Percentiles rank a stretch among this genome's conserved stretches.
Evolutionary conservation across 2,888 invertebrate genomes (phyloP).

Genomic region (Boloria euphrosyne): DNA sequence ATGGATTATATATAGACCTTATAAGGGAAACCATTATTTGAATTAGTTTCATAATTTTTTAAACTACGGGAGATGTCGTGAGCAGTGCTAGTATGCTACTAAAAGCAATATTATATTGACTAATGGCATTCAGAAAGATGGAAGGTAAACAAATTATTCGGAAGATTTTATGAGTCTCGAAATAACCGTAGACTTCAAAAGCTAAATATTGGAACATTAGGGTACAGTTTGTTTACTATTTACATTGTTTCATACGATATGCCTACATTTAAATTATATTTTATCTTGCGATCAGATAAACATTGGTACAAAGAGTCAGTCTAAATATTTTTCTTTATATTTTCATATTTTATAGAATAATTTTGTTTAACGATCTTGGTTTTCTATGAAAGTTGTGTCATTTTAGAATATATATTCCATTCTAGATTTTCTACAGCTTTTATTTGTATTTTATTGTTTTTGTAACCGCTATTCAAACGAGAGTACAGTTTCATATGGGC

Average conservation of each 20-base stretch:
- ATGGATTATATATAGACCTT: no score
- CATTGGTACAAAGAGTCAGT: not conserved
- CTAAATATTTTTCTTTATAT: no score
- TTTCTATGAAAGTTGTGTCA: no score
- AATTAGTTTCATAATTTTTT: no score
- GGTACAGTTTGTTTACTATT: constrained; percentile 19
- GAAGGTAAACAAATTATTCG: constrained; percentile 52
- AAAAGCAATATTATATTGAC: constrained; percentile 1
- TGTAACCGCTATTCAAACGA: no score
- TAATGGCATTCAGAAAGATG: constrained; percentile 45
- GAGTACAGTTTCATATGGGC: no score
- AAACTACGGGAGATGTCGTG: no score
- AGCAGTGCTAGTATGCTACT: not conserved
- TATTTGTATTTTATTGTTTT: no score
- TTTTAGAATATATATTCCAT: no score
- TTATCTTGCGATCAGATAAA: constrained; percentile 4
- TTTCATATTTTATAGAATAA: no score
- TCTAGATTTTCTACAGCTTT: no score
- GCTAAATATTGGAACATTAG: constrained; percentile 23
- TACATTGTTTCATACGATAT: constrained; percentile 11
- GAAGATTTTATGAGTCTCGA: constrained; percentile 47
- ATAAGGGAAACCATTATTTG: no score
- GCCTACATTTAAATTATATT: constrained; percentile 2
- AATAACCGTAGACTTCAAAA: constrained; percentile 43
- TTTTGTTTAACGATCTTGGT: not conserved